Percentiles rank a stretch among this genome's conserved stretches.
These are phyloP conservation scores for Lutraria rhynchaena DNA, from an alignment of 1,140 invertebrate genomes.

Conservation along the genomic window DNA sequence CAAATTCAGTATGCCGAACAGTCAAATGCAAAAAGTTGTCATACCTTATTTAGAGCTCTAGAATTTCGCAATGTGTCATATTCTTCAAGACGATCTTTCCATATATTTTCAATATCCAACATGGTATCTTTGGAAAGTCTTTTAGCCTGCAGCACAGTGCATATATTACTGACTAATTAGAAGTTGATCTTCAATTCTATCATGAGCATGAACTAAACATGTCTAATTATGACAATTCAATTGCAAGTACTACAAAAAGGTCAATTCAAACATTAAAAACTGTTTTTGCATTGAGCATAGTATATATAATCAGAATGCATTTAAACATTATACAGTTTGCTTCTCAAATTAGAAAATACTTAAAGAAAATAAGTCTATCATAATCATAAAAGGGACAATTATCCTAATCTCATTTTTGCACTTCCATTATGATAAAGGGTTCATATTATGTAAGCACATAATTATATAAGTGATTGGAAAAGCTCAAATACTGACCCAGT, in stretches of 20 bases:
- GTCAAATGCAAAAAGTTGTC: neutral
- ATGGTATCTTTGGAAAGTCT: constrained; percentile 4
- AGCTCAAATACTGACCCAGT: constrained; percentile 11
- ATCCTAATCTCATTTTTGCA: neutral
- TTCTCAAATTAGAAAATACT: neutral
- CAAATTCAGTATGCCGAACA: neutral
- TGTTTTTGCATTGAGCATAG: neutral
- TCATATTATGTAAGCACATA: too few species aligned
- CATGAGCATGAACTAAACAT: too few species aligned
- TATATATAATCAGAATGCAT: too few species aligned
- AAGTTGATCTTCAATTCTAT: too few species aligned
- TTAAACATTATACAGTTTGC: too few species aligned
- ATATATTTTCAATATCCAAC: constrained; percentile 14
- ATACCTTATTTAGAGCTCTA: neutral
- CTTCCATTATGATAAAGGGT: neutral
- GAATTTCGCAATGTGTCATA: neutral
- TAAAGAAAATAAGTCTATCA: neutral
- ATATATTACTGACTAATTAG: too few species aligned
- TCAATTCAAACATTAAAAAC: neutral
- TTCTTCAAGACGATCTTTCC: constrained; percentile 20
- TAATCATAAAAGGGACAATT: neutral
- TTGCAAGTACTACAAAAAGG: constrained; percentile 1
- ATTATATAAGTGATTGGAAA: too few species aligned
- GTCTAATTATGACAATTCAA: too few species aligned
- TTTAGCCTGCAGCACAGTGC: neutral